Conservation (phyloP, 2,113 vertebrate genomes). For the Dryoscopus gambensis region DNA sequence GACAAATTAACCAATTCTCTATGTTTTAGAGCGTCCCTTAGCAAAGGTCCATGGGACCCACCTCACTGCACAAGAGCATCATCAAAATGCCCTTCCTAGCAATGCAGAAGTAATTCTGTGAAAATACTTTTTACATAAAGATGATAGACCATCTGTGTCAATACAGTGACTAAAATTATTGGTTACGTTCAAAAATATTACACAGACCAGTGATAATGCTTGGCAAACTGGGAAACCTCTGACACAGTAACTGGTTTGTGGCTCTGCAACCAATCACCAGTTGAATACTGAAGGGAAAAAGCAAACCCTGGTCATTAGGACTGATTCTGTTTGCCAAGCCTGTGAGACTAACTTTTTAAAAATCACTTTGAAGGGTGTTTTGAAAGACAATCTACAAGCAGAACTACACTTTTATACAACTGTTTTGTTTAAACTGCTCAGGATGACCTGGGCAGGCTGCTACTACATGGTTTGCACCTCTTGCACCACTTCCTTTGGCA, state of each 20-base stretch:
- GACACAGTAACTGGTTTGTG: not conserved
- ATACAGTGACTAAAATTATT: not conserved
- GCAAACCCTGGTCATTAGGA: not conserved
- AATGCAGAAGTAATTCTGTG: not conserved
- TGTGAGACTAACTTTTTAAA: not conserved
- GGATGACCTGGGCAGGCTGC: not conserved
- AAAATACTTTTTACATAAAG: not conserved
- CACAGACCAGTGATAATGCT: not conserved
- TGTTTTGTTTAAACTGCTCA: not conserved
- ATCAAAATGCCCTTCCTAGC: not conserved
- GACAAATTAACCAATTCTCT: not conserved
- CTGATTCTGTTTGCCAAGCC: not conserved
- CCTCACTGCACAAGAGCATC: not conserved
- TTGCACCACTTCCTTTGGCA: not conserved
- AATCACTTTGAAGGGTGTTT: not conserved
- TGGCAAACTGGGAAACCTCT: not conserved
- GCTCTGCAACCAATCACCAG: not conserved
- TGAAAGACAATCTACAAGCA: not conserved
- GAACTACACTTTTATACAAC: not conserved
- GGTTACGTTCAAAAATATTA: not conserved
- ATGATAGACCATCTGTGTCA: not conserved
- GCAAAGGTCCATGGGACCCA: not conserved
- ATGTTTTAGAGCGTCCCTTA: not conserved
- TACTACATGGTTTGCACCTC: not conserved
- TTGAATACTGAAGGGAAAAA: not conserved